Evolutionary conservation across 1,140 invertebrate species (phyloP).

Genomic region (Megalopta genalis): DNA sequence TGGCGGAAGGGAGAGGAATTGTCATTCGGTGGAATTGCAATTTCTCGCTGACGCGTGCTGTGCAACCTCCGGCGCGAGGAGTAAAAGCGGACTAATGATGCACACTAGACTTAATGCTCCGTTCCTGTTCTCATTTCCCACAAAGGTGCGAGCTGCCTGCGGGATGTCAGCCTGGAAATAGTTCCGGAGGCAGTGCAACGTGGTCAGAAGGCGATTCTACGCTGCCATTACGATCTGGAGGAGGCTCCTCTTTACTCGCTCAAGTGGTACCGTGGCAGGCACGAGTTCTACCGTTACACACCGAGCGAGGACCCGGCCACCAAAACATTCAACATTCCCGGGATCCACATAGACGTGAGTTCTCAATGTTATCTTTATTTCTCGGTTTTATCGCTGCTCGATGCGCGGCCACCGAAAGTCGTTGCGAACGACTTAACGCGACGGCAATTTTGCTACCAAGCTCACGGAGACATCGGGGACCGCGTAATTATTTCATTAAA

Average conservation of each 20-base stretch:
- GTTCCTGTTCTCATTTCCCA: constrained; percentile 66
- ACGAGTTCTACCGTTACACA: constrained; percentile 87
- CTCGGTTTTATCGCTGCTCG: no score
- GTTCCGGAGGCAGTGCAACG: constrained; percentile 83
- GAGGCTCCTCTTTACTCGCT: constrained; percentile 87
- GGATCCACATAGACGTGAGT: constrained; percentile 89
- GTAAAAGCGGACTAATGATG: constrained; percentile 71
- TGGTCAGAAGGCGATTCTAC: constrained; percentile 84
- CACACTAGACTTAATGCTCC: constrained; percentile 69
- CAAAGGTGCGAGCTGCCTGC: constrained; percentile 75
- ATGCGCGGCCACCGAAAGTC: no score
- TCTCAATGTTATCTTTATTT: neutral
- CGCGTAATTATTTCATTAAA: no score
- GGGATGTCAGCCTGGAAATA: constrained; percentile 79
- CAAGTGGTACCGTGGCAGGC: constrained; percentile 89
- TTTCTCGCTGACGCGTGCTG: constrained; percentile 72
- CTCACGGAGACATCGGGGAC: no score
- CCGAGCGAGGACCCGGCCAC: constrained; percentile 84
- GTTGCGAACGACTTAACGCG: no score
- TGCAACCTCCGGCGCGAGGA: constrained; percentile 63
- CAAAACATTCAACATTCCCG: constrained; percentile 86
- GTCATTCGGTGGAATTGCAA: constrained; percentile 74
- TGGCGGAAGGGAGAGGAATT: constrained; percentile 49
- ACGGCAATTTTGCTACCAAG: no score
- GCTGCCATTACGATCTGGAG: constrained; percentile 87